A percentile compares a stretch with the other conserved stretches of the same genome.
Evolutionary conservation across 2,888 invertebrate species (phyloP).

Genomic region (Microctonus brassicae): DNA sequence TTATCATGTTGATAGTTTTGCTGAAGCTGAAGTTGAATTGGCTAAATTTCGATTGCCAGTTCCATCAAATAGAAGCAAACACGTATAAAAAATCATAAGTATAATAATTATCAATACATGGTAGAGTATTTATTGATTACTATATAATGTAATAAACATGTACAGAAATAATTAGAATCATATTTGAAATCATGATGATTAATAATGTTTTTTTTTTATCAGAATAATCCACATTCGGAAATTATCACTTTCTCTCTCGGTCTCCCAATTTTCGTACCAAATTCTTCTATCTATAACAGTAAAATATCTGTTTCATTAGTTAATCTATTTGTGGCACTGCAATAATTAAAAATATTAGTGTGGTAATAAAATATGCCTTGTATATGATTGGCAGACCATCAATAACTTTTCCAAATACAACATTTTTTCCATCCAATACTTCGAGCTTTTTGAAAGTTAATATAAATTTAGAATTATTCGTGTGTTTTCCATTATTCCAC

Average conservation of each 20-base stretch:
- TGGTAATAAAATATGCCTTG: slow-evolving; percentile 51
- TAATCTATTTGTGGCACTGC: background rate
- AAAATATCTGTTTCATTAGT: too few species aligned
- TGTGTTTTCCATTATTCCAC: slow-evolving; percentile 66
- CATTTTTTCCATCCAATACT: slow-evolving; percentile 72
- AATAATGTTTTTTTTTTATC: background rate
- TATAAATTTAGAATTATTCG: slow-evolving; percentile 73
- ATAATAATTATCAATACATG: background rate
- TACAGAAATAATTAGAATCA: slow-evolving; percentile 21
- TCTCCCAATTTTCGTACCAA: slow-evolving; percentile 32
- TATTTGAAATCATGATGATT: background rate
- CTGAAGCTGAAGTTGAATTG: slow-evolving; percentile 90
- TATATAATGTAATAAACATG: slow-evolving; percentile 26
- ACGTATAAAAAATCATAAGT: slow-evolving; percentile 36
- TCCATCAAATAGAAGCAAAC: slow-evolving; percentile 73
- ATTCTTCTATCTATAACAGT: slow-evolving; percentile 30
- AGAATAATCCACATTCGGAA: slow-evolving; percentile 33
- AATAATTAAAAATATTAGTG: background rate
- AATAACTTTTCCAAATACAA: slow-evolving; percentile 74
- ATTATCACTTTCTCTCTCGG: slow-evolving; percentile 33
- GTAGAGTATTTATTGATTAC: slow-evolving; percentile 36
- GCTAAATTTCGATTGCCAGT: slow-evolving; percentile 83
- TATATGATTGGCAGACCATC: slow-evolving; percentile 53
- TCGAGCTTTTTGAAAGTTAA: slow-evolving; percentile 73
- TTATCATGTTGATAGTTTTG: slow-evolving; percentile 82